Evolutionary conservation across 2,797 vertebrate genomes (phyloP).

Genomic region (Acomys russatus): DNA sequence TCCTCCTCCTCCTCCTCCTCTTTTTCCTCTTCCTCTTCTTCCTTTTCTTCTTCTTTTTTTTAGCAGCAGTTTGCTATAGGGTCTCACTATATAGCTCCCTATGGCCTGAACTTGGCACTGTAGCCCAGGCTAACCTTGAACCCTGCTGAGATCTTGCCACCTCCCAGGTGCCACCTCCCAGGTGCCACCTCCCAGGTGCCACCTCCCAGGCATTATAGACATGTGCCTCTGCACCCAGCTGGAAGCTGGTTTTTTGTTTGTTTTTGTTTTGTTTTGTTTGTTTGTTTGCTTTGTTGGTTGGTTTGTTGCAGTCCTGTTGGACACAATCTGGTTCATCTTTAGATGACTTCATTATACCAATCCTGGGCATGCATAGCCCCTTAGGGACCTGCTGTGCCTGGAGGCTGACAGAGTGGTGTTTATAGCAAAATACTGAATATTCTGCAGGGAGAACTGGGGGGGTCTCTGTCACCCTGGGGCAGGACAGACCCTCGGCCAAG

Average conservation of each 20-base stretch:
- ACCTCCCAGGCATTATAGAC: background rate
- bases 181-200: background rate
- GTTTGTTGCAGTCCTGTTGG: background rate
- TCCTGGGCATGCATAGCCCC: background rate
- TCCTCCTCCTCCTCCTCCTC: no score
- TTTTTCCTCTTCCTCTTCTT: no score
- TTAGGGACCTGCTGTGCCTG: background rate
- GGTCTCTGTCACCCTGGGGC: background rate
- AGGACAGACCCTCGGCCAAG: background rate
- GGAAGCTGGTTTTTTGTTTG: no score
- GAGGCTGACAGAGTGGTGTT: rapidly evolving
- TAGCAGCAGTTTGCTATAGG: background rate
- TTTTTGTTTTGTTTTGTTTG: background rate
- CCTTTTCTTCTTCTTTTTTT: no score
- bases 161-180: no score
- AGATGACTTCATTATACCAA: background rate
- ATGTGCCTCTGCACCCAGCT: background rate
- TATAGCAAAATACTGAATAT: background rate
- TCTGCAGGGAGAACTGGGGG: background rate
- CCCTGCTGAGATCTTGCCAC: background rate
- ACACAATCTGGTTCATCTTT: background rate
- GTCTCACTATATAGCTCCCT: background rate
- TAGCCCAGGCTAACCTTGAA: background rate
- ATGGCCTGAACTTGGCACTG: background rate
- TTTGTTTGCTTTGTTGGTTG: background rate